Evolutionary conservation across 2,113 vertebrate species (phyloP).

Genomic region (Odontophorus gujanensis): DNA sequence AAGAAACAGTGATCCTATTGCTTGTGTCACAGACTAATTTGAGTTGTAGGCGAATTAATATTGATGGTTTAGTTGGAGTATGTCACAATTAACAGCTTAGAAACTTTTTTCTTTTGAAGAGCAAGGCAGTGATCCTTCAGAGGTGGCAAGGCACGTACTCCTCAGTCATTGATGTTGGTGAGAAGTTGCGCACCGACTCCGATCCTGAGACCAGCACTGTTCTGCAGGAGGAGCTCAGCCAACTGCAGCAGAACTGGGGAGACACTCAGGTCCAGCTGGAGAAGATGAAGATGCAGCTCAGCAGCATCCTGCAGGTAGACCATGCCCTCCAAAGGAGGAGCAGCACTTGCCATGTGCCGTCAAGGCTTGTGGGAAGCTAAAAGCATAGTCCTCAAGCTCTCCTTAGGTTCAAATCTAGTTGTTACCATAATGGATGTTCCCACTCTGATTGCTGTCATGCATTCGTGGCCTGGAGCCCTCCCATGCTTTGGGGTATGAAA

Average conservation of each 20-base stretch:
- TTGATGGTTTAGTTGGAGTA: not conserved
- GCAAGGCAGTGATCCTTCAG: conserved; percentile 81
- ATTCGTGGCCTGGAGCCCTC: not conserved
- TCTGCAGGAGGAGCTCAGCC: conserved; percentile 78
- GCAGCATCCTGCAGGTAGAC: conserved; percentile 76
- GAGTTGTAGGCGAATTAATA: not conserved
- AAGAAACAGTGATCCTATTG: not conserved
- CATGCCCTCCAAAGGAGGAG: not conserved
- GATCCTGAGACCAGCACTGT: conserved; percentile 68
- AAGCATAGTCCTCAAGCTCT: not conserved
- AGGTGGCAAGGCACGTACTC: conserved; percentile 81
- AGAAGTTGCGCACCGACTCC: conserved; percentile 78
- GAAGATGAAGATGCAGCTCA: conserved; percentile 71
- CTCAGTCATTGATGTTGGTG: conserved; percentile 80
- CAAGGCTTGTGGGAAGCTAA: not conserved
- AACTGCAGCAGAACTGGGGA: conserved; percentile 85
- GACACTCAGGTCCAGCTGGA: conserved; percentile 74
- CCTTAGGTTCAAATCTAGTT: not conserved
- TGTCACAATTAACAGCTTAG: not conserved
- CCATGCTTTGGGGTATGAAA: not conserved
- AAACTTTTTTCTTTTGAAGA: conserved; percentile 69
- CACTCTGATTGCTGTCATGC: not conserved
- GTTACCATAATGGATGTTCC: not conserved
- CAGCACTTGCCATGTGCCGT: not conserved
- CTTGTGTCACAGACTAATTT: not conserved